Conservation (phyloP, 1,140 invertebrate species). For the Cotesia chilonis region DNA sequence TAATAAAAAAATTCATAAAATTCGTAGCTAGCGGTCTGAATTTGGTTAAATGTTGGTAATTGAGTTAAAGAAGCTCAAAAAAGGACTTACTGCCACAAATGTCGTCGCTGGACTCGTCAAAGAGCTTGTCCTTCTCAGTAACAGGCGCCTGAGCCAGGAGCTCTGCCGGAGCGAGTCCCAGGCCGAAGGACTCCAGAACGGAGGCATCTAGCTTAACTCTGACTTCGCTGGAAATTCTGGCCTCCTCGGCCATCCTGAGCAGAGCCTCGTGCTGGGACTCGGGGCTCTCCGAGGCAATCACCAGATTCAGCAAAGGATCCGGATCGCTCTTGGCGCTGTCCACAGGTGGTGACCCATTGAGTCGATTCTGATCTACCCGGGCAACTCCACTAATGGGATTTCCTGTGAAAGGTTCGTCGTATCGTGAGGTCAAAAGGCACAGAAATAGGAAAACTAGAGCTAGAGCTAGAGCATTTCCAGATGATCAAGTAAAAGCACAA, state of each 20-base stretch:
- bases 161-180: constrained; percentile 46
- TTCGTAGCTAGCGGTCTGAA: too few relatives aligned
- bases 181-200: constrained; percentile 50
- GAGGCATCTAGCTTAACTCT: constrained; percentile 50
- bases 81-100: constrained; percentile 62
- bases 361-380: constrained; percentile 12
- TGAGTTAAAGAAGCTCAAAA: constrained; percentile 16
- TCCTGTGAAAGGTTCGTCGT: constrained; percentile 9
- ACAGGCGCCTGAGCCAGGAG: constrained; percentile 33
- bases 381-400: constrained; percentile 21
- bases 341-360: constrained; percentile 11
- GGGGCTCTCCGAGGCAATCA: constrained; percentile 60
- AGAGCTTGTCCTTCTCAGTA: constrained; percentile 47
- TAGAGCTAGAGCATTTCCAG: not conserved
- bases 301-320: constrained; percentile 62
- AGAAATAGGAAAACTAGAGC: not conserved
- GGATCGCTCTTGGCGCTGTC: constrained; percentile 39
- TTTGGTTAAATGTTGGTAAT: too few relatives aligned
- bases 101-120: constrained; percentile 73
- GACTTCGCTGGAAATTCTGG: constrained; percentile 46
- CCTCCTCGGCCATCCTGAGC: constrained; percentile 51
- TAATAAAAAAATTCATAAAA: too few relatives aligned
- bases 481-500: too few relatives aligned
- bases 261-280: constrained; percentile 55
- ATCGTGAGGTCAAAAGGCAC: not conserved